Base-by-base conservation (phyloP, 2,888 invertebrate genomes). In the Hirtodrosophila alboralis region DNA sequence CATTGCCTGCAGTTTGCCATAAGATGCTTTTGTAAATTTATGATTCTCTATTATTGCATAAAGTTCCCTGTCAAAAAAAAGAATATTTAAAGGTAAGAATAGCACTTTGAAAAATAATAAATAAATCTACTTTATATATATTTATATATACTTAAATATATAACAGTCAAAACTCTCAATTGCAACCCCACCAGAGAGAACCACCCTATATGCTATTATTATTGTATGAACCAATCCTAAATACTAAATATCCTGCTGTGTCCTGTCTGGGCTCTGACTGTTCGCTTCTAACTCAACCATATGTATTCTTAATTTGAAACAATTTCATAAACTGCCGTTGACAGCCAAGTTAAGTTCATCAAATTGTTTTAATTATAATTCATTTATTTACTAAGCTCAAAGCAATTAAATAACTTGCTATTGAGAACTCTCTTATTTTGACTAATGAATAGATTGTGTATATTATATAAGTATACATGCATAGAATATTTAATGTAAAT, bases 11-110 rank as follows among this genome's bases (percentile, higher is more conserved):
- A 97, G 92, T 90, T 97, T 97, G 40, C 95, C 95, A 92, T 98
- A 97, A 8, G 96, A 96, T 72, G 94, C 94, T 91, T 96, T 96
- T 80, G 95, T 95, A 91, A 97, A 97, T 89, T 96, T 96, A 91
- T 97, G 95, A 90, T 95, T 93, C 91, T 97, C 97, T 72, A 97
- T 92, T 87, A 98, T 96, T 85, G 95, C 93, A 92, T 98, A 97
- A 80, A 97, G 92, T 91, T 97, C 97, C 78, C 96, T 91, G 86
- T 16, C 16, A 52, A 36, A 53, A 40, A 56, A 27, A 44, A 23
- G n/a, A n/a, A n/a, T n/a, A n/a, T n/a, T 49, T 14, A 34, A 9
- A 37, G 18, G 23, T 10, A 30, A 13, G 43, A 12, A 37, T 9
- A 21, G 37, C 43, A 8, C 23, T 7, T 23, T 23, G 23, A 7